A percentile compares a stretch with the other conserved stretches of the same genome.
Evolutionary conservation across 2,113 vertebrate genomes (phyloP).

Genomic region (Sinocyclocheilus grahami): DNA sequence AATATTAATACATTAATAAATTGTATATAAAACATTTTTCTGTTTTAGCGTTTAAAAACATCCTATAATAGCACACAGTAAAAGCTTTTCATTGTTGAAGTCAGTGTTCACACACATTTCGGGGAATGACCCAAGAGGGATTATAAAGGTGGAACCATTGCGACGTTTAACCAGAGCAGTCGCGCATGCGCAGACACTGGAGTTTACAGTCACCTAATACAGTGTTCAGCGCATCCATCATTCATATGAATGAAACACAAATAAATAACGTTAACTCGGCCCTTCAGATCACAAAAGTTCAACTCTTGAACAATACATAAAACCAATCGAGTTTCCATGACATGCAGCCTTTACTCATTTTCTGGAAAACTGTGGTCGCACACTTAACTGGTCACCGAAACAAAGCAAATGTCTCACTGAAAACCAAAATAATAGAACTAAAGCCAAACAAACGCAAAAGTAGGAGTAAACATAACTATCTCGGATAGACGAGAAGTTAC

Average conservation of each 20-base stretch:
- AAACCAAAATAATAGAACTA: neutral
- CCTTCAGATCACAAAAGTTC: neutral
- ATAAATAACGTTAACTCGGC: neutral
- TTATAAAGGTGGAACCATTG: neutral
- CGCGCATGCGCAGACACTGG: constrained; percentile 25
- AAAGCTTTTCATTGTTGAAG: neutral
- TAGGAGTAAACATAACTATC: neutral
- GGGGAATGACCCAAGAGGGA: constrained; percentile 12
- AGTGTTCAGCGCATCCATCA: neutral
- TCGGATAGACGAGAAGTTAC: neutral
- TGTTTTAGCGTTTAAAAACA: neutral
- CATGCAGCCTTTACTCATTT: neutral
- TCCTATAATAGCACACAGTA: neutral
- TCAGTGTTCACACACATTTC: neutral
- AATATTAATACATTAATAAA: too few relatives aligned
- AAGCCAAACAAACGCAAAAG: neutral
- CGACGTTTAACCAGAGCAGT: neutral
- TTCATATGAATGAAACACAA: neutral
- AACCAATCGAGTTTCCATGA: neutral
- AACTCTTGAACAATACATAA: too few relatives aligned
- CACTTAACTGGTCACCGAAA: neutral
- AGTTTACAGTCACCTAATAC: constrained; percentile 4
- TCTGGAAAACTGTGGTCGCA: neutral
- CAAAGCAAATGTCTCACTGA: neutral
- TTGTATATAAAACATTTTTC: too few relatives aligned